These are phyloP conservation scores for Phrixothrix hirtus DNA, from an alignment of 2,888 invertebrate species.

Conservation along the genomic window DNA sequence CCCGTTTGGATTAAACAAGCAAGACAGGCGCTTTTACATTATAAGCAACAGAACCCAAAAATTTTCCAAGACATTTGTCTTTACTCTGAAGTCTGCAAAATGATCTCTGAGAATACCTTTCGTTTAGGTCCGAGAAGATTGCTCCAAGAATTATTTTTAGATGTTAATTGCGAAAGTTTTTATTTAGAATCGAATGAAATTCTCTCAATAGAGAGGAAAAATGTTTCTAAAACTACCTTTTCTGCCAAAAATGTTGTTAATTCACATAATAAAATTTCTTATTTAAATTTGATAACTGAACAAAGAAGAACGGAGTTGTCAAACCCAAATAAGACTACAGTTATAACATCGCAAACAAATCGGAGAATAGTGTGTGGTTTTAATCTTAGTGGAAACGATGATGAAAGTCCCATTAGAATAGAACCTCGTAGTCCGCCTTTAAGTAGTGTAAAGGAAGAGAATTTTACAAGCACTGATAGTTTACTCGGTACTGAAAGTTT, in stretches of 20 bases:
- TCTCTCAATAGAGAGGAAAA: conserved; percentile 41
- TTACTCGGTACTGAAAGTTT: conserved; percentile 36
- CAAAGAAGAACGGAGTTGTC: conserved; percentile 37
- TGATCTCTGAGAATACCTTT: conserved; percentile 79
- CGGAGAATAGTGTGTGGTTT: conserved; percentile 36
- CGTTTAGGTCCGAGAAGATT: conserved; percentile 82
- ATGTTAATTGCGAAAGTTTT: conserved; percentile 73
- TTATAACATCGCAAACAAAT: conserved; percentile 18
- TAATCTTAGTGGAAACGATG: conserved; percentile 23
- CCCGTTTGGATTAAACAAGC: conserved; percentile 80
- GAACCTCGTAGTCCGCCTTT: conserved; percentile 50
- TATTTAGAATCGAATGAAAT: conserved; percentile 59
- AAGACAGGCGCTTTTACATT: conserved; percentile 76
- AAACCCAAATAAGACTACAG: conserved; percentile 21
- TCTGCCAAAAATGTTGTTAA: conserved; percentile 2
- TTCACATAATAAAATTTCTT: conserved; percentile 13
- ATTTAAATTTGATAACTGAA: conserved; percentile 27
- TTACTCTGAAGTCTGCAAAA: conserved; percentile 86
- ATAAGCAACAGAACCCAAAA: conserved; percentile 73
- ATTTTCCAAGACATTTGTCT: conserved; percentile 85
- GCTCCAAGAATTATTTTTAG: conserved; percentile 91
- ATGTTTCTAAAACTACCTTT: not conserved
- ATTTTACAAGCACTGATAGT: conserved; percentile 55
- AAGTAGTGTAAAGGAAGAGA: conserved; percentile 56
- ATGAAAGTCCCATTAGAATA: conserved; percentile 32